Evolutionary conservation across 1,140 invertebrate genomes (phyloP).

Genomic region (Leptopilina boulardi): DNA sequence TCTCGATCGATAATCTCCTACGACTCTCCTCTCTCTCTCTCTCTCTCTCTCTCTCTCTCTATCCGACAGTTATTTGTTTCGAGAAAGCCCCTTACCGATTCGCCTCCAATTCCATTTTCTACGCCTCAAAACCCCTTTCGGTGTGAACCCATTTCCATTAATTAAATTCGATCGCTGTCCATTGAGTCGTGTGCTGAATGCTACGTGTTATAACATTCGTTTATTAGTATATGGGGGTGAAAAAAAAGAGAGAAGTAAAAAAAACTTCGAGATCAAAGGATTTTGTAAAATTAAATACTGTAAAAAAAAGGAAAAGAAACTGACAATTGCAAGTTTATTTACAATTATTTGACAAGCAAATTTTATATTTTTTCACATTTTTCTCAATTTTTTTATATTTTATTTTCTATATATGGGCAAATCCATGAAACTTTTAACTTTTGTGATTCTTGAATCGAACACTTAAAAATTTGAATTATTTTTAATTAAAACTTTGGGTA

Average conservation of each 20-base stretch:
- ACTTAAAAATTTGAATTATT: too few species aligned
- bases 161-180: constrained; percentile 38
- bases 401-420: too few species aligned
- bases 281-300: constrained; percentile 15
- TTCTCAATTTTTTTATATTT: too few species aligned
- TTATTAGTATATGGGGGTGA: not conserved
- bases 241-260: too few species aligned
- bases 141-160: constrained; percentile 38
- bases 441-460: too few species aligned
- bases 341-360: too few species aligned
- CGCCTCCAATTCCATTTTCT: constrained; percentile 47
- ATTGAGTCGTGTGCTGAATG: constrained; percentile 15
- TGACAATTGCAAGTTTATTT: too few species aligned
- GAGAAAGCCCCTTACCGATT: constrained; percentile 49
- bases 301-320: not conserved
- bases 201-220: constrained; percentile 22
- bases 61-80: constrained; percentile 64
- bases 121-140: constrained; percentile 35
- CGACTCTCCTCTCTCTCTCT: constrained; percentile 34
- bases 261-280: not conserved
- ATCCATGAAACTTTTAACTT: too few species aligned
- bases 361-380: too few species aligned
- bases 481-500: too few species aligned
- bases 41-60: not conserved
- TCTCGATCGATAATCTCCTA: constrained; percentile 57